phyloP scores from a whole-genome alignment of 2,888 invertebrate species.

The Ennomos fuscantarius region DNA sequence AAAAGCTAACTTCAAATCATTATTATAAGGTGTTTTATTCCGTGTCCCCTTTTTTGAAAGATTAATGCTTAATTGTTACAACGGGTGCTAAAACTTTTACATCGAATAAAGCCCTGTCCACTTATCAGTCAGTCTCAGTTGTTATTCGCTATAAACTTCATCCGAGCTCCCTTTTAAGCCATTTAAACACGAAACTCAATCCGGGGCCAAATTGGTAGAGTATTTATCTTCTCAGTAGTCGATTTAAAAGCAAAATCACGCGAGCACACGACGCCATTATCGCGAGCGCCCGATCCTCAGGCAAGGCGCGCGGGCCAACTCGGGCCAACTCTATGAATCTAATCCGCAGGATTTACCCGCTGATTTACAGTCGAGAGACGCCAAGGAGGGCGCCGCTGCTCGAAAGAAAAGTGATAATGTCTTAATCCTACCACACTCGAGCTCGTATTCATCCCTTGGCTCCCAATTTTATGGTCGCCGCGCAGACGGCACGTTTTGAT shows the following conservation, averaged over 20 bases:
- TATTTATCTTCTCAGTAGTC: slow-evolving; percentile 80
- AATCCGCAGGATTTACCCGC: slow-evolving; percentile 84
- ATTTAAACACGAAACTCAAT: slow-evolving; percentile 73
- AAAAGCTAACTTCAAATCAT: not conserved
- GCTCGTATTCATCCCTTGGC: slow-evolving; percentile 57
- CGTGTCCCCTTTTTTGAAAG: not conserved
- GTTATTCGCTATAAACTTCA: slow-evolving; percentile 70
- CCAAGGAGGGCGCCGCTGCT: slow-evolving; percentile 77
- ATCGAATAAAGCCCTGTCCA: slow-evolving; percentile 52
- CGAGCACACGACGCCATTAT: slow-evolving; percentile 83
- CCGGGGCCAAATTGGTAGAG: slow-evolving; percentile 73
- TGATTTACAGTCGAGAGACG: slow-evolving; percentile 83
- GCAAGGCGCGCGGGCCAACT: slow-evolving; percentile 50
- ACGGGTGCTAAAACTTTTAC: slow-evolving; percentile 20
- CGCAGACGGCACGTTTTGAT: slow-evolving; percentile 84
- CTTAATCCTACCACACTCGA: slow-evolving; percentile 87
- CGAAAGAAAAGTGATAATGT: slow-evolving; percentile 88
- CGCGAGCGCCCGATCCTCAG: slow-evolving; percentile 77
- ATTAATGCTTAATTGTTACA: slow-evolving; percentile 10
- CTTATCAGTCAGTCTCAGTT: slow-evolving; percentile 72
- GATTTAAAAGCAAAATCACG: slow-evolving; percentile 85
- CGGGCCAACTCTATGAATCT: slow-evolving; percentile 83
- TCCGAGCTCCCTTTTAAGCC: slow-evolving; percentile 66
- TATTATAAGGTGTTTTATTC: slow-evolving; percentile 1
- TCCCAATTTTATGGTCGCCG: slow-evolving; percentile 82